Evolutionary conservation across 2,113 vertebrate genomes (phyloP).

Genomic region (Hydrochoerus hydrochaeris): DNA sequence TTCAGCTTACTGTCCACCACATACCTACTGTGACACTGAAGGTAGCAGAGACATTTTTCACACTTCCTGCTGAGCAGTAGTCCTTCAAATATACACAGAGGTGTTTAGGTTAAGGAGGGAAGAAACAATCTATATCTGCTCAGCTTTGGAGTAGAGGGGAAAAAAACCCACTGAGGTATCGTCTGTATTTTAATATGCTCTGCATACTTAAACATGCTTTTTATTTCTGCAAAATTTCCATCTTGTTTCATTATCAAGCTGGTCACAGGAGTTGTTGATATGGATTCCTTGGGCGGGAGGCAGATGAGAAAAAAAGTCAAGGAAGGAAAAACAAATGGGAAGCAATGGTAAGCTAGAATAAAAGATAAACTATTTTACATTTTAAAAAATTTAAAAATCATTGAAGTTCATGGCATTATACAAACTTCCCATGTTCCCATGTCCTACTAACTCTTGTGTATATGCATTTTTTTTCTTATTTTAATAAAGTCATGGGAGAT

Average conservation of each 20-base stretch:
- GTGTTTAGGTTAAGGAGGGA: constrained; percentile 21
- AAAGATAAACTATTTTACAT: background rate
- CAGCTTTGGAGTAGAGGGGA: constrained; percentile 11
- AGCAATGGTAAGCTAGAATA: constrained; percentile 7
- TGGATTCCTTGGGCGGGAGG: background rate
- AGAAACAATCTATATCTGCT: background rate
- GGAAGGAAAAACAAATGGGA: background rate
- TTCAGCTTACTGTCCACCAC: background rate
- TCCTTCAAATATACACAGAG: background rate
- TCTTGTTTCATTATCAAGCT: constrained; percentile 45
- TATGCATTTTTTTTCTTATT: constrained; percentile 32
- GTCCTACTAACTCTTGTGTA: background rate
- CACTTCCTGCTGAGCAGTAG: background rate
- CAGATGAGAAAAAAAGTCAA: background rate
- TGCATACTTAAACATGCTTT: constrained; percentile 20
- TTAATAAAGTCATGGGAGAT: constrained; percentile 36
- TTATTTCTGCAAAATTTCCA: constrained; percentile 41
- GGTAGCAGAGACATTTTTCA: background rate
- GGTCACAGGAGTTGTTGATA: background rate
- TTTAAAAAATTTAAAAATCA: background rate
- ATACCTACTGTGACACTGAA: background rate
- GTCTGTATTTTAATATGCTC: constrained; percentile 65
- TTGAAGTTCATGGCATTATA: background rate
- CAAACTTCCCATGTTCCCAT: background rate
- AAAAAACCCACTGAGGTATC: constrained; percentile 46